Base-by-base conservation (phyloP, 2,113 vertebrate genomes). In the Corvus moneduloides region DNA sequence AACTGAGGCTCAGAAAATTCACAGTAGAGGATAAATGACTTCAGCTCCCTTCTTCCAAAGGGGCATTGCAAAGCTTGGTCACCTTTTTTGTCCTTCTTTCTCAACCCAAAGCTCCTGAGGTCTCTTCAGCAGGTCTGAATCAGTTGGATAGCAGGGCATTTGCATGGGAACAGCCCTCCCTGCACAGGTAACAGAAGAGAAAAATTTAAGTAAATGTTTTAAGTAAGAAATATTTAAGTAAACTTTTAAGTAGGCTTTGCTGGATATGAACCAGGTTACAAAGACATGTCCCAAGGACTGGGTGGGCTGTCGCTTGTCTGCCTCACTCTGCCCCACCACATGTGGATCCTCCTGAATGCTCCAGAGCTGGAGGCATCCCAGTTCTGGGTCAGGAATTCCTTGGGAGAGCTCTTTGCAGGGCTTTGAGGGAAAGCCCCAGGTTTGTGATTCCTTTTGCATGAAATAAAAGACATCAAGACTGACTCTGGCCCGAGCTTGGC, bases 211-310 rank as follows among this genome's bases (percentile, higher is more conserved):
- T 7, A 5, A 83, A 16, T 6, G 14, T 13, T 35, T 30, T 24
- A 59, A 59, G 9, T 7, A 15, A 86, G 51, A 52, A 76, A 48
- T 6, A 44, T 19, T 46, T 6, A 17, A 46, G 14, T 23, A 14
- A 76, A 32, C 3, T 26, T 51, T 24, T 7, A 26, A 21, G 13
- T 11, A 6, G 4, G 7, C 27, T 89, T 84, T 32, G 9, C 33
- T 71, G 56, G 59, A 15, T 26, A 17, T 11, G 67, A 63, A n/a
- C 0, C 1, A 32, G 27, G 32, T 8, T 24, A 1, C n/a, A 37
- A 10, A 0, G 1, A 6, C 0, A 1, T 6, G 18, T 30, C 32
- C 33, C 73, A 81, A 46, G 23, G 39, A 12, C 32, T 48, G 82
- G 28, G 21, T 14, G n/a, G 22, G 52, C 20, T 78, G 32, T 21